Base-by-base conservation (phyloP, 2,797 vertebrate genomes). In the Iguana delicatissima region DNA sequence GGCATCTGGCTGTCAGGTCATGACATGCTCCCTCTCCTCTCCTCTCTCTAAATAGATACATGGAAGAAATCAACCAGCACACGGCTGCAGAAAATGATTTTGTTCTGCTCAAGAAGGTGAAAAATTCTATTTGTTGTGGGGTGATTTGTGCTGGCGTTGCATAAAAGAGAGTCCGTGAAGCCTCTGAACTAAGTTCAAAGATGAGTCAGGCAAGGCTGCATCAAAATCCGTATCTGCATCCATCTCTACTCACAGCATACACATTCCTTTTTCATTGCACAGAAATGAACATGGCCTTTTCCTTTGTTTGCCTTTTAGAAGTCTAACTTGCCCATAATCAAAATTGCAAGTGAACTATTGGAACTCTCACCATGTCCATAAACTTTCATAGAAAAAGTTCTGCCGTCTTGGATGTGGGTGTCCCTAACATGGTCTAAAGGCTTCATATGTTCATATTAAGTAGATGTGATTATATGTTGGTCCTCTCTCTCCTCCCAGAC, bases 31-130 rank as follows among this genome's bases (percentile, higher is more conserved):
- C 46, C 6, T 14, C 74, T 84, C 92, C 74, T 52, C 52, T 80
- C 46, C 32, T 1, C 7, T 67, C 46, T 72, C 64, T n/a, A 20
- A 0, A 82, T 87, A 99, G 98, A 93, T 99, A 98, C 7, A 98
- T 98, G 90, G 98, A 98, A 84, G 98, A 98, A 96, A 98, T 98
- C 96, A 98, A 98, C 95, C 98, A 97, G 82, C 98, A 98, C 74
- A 97, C 97, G 50, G 91, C 93, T 85, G 97, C 97, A 74, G 98
- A 98, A 95, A 98, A 98, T 35, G 98, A 98, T 46, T 99, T 99
- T 97, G 98, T 98, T 93, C 96, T 98, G 92, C 96, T 99, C 92
- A 99, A 99, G 97, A 98, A 98, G 98, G 98, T 98, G 73, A 80
- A 97, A 32, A 38, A 69, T 50, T 35, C 42, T 26, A 35, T 18